These are phyloP conservation scores for Passer montanus DNA, from an alignment of 2,113 vertebrate genomes.

Conservation along the genomic window DNA sequence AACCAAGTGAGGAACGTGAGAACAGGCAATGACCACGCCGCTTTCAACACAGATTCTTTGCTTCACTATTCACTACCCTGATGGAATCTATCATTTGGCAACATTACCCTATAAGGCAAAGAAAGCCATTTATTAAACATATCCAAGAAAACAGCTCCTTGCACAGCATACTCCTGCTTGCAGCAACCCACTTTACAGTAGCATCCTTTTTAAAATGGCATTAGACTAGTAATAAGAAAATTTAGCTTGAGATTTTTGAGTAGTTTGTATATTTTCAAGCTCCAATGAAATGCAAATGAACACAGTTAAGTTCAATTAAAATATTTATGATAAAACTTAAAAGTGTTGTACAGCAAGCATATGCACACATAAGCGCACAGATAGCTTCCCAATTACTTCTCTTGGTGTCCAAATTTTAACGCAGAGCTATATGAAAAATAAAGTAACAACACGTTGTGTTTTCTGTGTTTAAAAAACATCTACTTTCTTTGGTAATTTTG, in stretches of 20 bases:
- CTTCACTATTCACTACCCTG: conserved; percentile 5
- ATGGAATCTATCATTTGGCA: conserved; percentile 6
- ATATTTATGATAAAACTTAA: not conserved
- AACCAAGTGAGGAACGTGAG: not conserved
- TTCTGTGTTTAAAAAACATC: not conserved
- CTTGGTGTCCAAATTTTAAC: not conserved
- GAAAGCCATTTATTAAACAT: not conserved
- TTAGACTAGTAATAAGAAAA: not conserved
- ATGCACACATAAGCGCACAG: not conserved
- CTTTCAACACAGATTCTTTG: not conserved
- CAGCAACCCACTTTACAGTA: not conserved
- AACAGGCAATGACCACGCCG: rapidly evolving
- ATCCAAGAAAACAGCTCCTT: conserved; percentile 19
- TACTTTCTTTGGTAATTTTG: not conserved
- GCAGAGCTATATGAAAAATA: not conserved
- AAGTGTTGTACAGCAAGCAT: not conserved
- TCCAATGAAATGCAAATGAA: not conserved
- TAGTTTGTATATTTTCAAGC: not conserved
- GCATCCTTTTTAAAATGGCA: not conserved
- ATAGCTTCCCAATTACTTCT: not conserved
- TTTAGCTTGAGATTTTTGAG: not conserved
- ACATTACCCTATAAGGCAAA: conserved; percentile 40
- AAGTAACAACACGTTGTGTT: not conserved
- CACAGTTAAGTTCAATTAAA: not conserved
- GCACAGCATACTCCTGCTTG: not conserved